Base-by-base conservation (phyloP, 1,140 invertebrate species). In the Arion vulgaris region DNA sequence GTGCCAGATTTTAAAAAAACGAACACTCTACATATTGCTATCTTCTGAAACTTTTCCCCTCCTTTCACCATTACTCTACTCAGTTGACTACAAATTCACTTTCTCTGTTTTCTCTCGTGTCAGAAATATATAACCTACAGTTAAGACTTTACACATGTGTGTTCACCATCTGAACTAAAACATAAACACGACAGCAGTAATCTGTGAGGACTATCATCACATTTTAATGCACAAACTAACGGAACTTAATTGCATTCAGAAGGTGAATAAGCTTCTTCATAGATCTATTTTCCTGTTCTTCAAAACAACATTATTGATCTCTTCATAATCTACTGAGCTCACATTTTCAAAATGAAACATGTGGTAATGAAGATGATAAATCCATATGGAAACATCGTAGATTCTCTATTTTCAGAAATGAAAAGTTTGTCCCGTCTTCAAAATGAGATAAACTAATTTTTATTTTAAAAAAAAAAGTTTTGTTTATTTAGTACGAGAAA, bases 331-430 rank as follows among this genome's bases (percentile, higher is more conserved):
- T 57, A 57, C 51, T 15, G 51, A 57, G 51, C 23, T 57, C 26
- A 57, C 9, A 23, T 57, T 57, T 57, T 57, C 51, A 57, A 57
- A 57, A 57, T 57, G 51, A 57, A 57, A 57, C 51, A 57, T 57
- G 51, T 57, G 15, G 51, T 57, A 57, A 57, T 57, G 51, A 57
- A 57, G 2, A 4, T 57, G 51, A 2, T 26, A 17, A 57, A 57
- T 23, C 9, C 26, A 23, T 57, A 23, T 23, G 19, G 23, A 19
- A 57, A 57, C 51, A 57, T 57, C 26, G 17, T 57, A 4, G 7
- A 9, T 57, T 57, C 19, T 57, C 51, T 26, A 26, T 57, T 57
- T 57, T 23, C 26, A 57, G 23, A 57, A 57, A 26, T 11, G 26
- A 57, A 57, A 17, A 57, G 4, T n/a, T n/a, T n/a, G n/a, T n/a